A percentile compares a stretch with the other conserved stretches of the same genome.
Evolutionary conservation across 2,888 invertebrate species (phyloP).

Genomic region (Drosophila neutralis): DNA sequence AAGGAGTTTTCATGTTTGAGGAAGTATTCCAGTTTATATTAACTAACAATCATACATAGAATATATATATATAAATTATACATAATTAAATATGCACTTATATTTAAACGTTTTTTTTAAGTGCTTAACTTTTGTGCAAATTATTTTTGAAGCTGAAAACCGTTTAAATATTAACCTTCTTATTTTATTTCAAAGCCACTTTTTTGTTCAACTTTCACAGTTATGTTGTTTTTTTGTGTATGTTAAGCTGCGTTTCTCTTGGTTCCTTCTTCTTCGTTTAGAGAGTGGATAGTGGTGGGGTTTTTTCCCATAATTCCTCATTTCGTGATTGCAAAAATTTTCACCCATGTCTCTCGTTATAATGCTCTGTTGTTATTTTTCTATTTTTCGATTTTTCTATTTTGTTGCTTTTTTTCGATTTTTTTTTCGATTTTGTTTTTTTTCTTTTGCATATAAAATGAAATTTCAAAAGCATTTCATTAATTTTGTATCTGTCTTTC

Average conservation of each 20-base stretch:
- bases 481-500: slow-evolving; percentile 53
- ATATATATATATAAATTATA: not conserved
- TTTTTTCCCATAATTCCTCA: slow-evolving; percentile 61
- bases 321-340: slow-evolving; percentile 62
- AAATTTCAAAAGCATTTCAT: slow-evolving; percentile 70
- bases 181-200: slow-evolving; percentile 5
- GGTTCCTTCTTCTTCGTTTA: slow-evolving; percentile 17
- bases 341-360: slow-evolving; percentile 45
- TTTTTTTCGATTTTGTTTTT: slow-evolving; percentile 29
- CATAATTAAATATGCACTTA: not conserved
- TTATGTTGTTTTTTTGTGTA: not conserved
- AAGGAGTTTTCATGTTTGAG: not conserved
- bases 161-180: slow-evolving; percentile 21
- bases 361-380: slow-evolving; percentile 40
- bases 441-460: slow-evolving; percentile 65
- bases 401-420: slow-evolving; percentile 15
- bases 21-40: not conserved
- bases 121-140: not conserved
- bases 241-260: slow-evolving; percentile 32
- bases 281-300: slow-evolving; percentile 3
- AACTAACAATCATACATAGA: not conserved
- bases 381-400: slow-evolving; percentile 29
- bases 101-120: not conserved
- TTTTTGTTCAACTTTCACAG: slow-evolving; percentile 46
- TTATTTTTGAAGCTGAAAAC: not conserved